These are phyloP conservation scores for Acyrthosiphon pisum DNA, from an alignment of 1,140 invertebrate genomes.

Conservation along the genomic window DNA sequence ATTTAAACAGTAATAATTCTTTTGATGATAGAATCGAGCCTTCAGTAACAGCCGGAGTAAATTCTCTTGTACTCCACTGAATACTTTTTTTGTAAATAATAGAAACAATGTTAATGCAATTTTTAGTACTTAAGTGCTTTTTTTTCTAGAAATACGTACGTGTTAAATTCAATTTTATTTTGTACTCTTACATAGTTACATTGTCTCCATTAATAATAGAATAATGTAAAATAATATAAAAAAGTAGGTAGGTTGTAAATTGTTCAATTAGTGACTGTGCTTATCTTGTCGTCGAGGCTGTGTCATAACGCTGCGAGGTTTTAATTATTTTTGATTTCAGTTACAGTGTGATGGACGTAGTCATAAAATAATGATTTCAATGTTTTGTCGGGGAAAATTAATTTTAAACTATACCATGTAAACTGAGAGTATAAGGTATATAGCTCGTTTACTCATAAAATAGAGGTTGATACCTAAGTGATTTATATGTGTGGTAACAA, in stretches of 20 bases:
- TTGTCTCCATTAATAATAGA: background rate
- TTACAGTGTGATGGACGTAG: background rate
- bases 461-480: background rate
- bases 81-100: background rate
- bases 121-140: conserved; percentile 1
- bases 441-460: too few species aligned
- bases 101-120: conserved; percentile 11
- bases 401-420: background rate
- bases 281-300: background rate
- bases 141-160: background rate
- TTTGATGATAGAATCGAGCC: background rate
- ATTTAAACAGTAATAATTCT: background rate
- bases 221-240: background rate
- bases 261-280: background rate
- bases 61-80: background rate
- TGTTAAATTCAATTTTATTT: background rate
- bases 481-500: background rate
- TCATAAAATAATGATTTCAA: background rate
- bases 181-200: background rate
- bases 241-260: background rate
- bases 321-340: background rate
- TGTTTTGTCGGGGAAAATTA: background rate
- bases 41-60: background rate
- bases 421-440: too few species aligned
- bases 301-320: background rate